Evolutionary conservation across 2,113 vertebrate species (phyloP).

Genomic region (Polypterus bichir): DNA sequence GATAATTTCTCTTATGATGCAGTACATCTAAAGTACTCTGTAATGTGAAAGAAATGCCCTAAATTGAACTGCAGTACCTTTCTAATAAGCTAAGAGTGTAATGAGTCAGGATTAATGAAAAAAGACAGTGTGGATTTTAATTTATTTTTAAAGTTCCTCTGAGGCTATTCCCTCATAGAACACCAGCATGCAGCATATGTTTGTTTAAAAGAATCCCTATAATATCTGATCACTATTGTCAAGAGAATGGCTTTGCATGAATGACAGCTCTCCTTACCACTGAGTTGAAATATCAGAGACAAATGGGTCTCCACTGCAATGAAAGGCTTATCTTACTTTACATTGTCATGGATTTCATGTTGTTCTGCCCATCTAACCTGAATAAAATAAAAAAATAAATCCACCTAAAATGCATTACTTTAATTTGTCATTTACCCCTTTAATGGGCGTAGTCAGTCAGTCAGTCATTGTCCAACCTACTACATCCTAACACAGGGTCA

Average conservation of each 20-base stretch:
- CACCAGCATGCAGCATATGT: background rate
- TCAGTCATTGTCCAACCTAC: no score
- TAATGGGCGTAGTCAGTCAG: no score
- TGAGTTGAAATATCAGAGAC: background rate
- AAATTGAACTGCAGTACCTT: background rate
- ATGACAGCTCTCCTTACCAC: conserved; percentile 3
- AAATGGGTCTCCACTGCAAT: background rate
- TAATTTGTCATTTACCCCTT: no score
- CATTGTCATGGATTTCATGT: conserved; percentile 10
- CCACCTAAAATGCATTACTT: no score
- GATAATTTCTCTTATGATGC: no score
- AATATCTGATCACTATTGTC: background rate
- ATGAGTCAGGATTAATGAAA: conserved; percentile 1
- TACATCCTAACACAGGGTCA: no score
- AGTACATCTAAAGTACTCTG: no score
- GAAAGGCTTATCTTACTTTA: conserved; percentile 6
- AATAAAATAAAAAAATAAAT: conserved; percentile 1
- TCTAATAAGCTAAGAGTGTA: background rate
- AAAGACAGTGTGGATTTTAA: background rate
- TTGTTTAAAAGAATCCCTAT: background rate
- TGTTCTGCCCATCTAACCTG: conserved; percentile 12
- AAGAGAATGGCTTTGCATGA: background rate
- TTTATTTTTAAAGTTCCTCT: background rate
- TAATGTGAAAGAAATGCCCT: background rate
- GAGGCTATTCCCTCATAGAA: conserved; percentile 1